These are phyloP conservation scores for Anguilla marmorata DNA, from an alignment of 2,797 vertebrate species.

Conservation along the genomic window DNA sequence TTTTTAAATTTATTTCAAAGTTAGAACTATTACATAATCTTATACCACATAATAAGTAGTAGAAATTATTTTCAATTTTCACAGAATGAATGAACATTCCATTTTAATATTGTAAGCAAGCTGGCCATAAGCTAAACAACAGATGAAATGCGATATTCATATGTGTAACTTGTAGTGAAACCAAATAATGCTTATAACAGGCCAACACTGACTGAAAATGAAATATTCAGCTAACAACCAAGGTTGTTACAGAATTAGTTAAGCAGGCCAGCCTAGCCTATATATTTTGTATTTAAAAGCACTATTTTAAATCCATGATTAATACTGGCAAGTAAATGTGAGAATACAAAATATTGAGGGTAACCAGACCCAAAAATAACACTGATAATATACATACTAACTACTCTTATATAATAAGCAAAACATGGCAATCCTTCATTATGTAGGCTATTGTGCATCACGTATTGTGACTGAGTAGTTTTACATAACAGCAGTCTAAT, in stretches of 20 bases:
- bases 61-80: background rate
- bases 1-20: background rate
- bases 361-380: constrained; percentile 16
- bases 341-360: background rate
- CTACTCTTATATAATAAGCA: background rate
- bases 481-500: background rate
- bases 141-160: background rate
- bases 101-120: background rate
- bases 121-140: background rate
- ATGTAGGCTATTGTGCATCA: constrained; percentile 5
- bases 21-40: background rate
- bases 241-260: background rate
- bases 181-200: background rate
- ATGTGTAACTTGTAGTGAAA: background rate
- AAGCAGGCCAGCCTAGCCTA: background rate
- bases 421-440: background rate
- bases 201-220: background rate
- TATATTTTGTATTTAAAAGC: background rate
- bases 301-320: constrained; percentile 10
- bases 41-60: background rate
- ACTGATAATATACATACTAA: constrained; percentile 2
- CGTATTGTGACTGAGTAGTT: background rate
- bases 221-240: background rate
- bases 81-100: background rate
- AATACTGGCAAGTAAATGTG: constrained; percentile 21